Conservation (phyloP, 2,797 vertebrate genomes). For the Falco peregrinus region DNA sequence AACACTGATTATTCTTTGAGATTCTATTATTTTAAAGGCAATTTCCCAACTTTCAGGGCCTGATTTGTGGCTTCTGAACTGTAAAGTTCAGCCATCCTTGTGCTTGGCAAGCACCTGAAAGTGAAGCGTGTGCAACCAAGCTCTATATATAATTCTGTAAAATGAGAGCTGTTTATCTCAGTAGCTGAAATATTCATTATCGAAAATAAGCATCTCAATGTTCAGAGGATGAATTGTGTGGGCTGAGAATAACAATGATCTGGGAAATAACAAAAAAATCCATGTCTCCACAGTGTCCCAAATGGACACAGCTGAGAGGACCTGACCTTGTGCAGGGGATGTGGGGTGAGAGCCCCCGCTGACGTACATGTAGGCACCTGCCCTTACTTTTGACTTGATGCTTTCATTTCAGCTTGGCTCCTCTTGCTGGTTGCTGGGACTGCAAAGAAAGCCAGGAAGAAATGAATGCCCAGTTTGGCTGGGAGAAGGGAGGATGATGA, state of each 20-base stretch:
- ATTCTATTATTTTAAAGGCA: constrained; percentile 52
- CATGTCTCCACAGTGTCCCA: background rate
- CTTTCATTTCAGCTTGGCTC: background rate
- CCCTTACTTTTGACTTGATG: background rate
- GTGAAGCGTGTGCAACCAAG: background rate
- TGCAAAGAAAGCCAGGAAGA: background rate
- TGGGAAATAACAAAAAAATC: background rate
- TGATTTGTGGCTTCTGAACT: constrained; percentile 43
- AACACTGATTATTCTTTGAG: constrained; percentile 48
- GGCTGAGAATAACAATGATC: constrained; percentile 26
- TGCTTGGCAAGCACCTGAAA: constrained; percentile 23
- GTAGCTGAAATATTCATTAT: constrained; percentile 42
- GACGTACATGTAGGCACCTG: background rate
- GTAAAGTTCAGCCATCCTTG: constrained; percentile 52
- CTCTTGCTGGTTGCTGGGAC: background rate
- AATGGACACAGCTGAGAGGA: background rate
- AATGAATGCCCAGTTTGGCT: background rate
- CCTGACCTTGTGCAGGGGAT: background rate
- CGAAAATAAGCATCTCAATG: constrained; percentile 46
- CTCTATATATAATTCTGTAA: constrained; percentile 37
- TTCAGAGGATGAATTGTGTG: background rate
- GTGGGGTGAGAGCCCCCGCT: background rate
- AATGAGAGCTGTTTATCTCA: constrained; percentile 53
- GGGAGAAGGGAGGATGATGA: background rate
- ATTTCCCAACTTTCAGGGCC: constrained; percentile 24